A percentile compares a stretch with the other conserved stretches of the same genome.
Evolutionary conservation across 2,888 invertebrate genomes (phyloP).

Genomic region (Drosophila incognita): DNA sequence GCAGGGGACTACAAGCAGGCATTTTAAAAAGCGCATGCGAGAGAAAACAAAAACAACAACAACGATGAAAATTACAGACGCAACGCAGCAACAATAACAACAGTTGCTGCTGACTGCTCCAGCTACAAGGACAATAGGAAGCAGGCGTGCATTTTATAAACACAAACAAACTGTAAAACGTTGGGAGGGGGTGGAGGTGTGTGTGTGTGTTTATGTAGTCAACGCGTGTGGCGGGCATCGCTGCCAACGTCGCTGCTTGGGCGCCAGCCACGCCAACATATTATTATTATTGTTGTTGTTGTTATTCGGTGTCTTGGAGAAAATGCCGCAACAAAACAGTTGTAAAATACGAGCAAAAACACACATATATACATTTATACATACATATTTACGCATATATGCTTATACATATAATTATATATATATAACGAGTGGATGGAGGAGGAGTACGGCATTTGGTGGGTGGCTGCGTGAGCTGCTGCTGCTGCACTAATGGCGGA

Average conservation of each 20-base stretch:
- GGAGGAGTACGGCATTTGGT: slow-evolving; percentile 41
- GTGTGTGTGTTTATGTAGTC: slow-evolving; percentile 38
- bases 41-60: slow-evolving; percentile 66
- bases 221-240: slow-evolving; percentile 49
- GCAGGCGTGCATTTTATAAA: slow-evolving; percentile 60
- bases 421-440: slow-evolving; percentile 10
- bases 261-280: slow-evolving; percentile 35
- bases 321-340: slow-evolving; percentile 74
- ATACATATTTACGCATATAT: slow-evolving; percentile 12
- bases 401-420: background rate
- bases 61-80: slow-evolving; percentile 62
- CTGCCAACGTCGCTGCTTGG: slow-evolving; percentile 34
- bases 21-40: slow-evolving; percentile 63
- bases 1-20: slow-evolving; percentile 41
- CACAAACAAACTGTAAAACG: slow-evolving; percentile 57
- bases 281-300: slow-evolving; percentile 19
- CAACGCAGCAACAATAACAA: slow-evolving; percentile 43
- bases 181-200: slow-evolving; percentile 11
- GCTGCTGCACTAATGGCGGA: slow-evolving; percentile 46
- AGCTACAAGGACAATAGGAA: slow-evolving; percentile 65
- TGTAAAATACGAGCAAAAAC: slow-evolving; percentile 74
- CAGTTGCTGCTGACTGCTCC: slow-evolving; percentile 46
- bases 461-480: slow-evolving; percentile 45
- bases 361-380: slow-evolving; percentile 30
- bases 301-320: slow-evolving; percentile 70